These are phyloP conservation scores for Cottoperca gobio DNA, from an alignment of 2,797 vertebrate species.

Conservation along the genomic window DNA sequence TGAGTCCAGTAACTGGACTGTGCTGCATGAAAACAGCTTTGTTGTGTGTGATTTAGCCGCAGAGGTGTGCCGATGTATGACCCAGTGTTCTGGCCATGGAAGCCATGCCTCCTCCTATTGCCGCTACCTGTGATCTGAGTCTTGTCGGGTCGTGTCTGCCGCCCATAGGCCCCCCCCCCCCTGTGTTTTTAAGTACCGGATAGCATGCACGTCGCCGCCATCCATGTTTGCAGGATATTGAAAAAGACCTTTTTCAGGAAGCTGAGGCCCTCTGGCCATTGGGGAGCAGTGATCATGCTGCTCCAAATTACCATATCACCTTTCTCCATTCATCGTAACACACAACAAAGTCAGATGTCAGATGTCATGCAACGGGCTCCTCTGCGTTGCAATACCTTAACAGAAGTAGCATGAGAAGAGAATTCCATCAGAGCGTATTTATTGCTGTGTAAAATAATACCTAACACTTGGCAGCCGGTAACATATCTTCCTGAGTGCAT, in stretches of 20 bases:
- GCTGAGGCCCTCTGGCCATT: conserved; percentile 74
- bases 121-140: conserved; percentile 77
- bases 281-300: conserved; percentile 75
- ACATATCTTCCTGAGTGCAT: conserved; percentile 56
- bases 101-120: conserved; percentile 72
- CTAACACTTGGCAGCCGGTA: conserved; percentile 49
- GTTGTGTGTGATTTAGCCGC: conserved; percentile 41
- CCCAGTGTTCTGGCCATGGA: conserved; percentile 64
- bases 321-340: conserved; percentile 76
- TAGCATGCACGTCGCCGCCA: conserved; percentile 61
- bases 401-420: conserved; percentile 1
- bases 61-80: conserved; percentile 53
- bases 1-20: conserved; percentile 33
- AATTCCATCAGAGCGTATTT: conserved; percentile 37
- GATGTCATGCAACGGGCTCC: conserved; percentile 29
- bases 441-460: conserved; percentile 57
- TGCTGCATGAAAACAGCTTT: conserved; percentile 58
- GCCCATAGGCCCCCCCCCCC: conserved; percentile 61
- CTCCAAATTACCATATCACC: conserved; percentile 82
- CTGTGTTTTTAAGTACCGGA: conserved; percentile 68
- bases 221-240: conserved; percentile 85
- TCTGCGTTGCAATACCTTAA: conserved; percentile 3
- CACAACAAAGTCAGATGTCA: conserved; percentile 51
- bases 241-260: conserved; percentile 85
- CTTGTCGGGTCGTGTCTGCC: conserved; percentile 43